phyloP scores from a whole-genome alignment of 2,797 vertebrate genomes.

The Labeo calbasu region DNA sequence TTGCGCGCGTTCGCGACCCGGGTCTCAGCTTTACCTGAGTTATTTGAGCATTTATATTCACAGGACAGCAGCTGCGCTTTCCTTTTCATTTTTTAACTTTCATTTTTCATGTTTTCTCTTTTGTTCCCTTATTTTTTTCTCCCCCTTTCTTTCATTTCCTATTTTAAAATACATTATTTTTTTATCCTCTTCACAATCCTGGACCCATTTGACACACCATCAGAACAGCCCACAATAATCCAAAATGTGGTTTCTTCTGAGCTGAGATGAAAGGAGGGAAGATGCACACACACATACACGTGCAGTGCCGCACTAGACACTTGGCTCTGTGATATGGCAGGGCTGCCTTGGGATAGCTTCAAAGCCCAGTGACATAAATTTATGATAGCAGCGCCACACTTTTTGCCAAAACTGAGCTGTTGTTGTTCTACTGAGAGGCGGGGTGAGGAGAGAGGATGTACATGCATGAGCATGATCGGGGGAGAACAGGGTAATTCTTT shows the following conservation, averaged over 20 bases:
- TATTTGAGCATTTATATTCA: constrained; percentile 47
- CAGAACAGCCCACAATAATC: constrained; percentile 75
- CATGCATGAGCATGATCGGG: constrained; percentile 6
- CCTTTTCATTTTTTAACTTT: background rate
- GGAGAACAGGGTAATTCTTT: constrained; percentile 52
- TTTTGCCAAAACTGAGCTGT: constrained; percentile 83
- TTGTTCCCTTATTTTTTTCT: constrained; percentile 20
- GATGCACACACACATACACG: constrained; percentile 58
- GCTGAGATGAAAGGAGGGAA: constrained; percentile 79
- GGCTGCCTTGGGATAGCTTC: constrained; percentile 81
- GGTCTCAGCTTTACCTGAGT: constrained; percentile 47
- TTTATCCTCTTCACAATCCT: constrained; percentile 70
- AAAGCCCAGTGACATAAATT: constrained; percentile 86
- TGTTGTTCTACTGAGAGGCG: constrained; percentile 72
- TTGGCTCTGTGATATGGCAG: constrained; percentile 65
- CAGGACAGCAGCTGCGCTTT: constrained; percentile 35
- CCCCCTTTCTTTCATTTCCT: constrained; percentile 14
- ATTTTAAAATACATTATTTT: constrained; percentile 57
- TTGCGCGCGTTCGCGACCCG: constrained; percentile 8
- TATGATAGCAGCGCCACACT: constrained; percentile 78
- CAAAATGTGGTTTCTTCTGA: constrained; percentile 77
- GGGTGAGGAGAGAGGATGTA: background rate
- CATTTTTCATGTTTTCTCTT: constrained; percentile 29
- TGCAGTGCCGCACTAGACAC: constrained; percentile 65
- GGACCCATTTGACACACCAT: constrained; percentile 74